Percentiles rank a stretch among this genome's conserved stretches.
phyloP scores from a whole-genome alignment of 1,140 invertebrate species.

The Procambarus clarkii region DNA sequence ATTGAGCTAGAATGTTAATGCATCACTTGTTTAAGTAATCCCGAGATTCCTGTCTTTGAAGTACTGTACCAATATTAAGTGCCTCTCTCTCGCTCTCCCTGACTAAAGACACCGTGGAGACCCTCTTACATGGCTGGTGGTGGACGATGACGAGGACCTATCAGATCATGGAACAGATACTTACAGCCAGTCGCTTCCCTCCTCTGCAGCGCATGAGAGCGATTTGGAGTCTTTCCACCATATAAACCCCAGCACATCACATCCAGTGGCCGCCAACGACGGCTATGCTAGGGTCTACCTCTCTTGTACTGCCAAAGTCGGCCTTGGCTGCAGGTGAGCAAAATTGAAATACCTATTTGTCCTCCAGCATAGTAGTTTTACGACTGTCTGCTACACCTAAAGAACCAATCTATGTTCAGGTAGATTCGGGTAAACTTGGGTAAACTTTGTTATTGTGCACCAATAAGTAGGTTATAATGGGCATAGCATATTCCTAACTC shows the following conservation, averaged over 20 bases:
- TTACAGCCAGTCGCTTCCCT: constrained; percentile 73
- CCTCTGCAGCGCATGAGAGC: constrained; percentile 64
- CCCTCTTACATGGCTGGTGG: constrained; percentile 86
- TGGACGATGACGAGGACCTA: constrained; percentile 75
- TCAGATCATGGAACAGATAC: constrained; percentile 56
- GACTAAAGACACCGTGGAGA: constrained; percentile 81
- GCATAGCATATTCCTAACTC: no score
- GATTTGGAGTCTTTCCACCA: background rate
- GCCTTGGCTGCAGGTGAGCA: constrained; percentile 76
- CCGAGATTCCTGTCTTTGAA: no score
- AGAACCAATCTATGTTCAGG: no score
- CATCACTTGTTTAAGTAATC: no score
- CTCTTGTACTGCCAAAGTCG: constrained; percentile 50
- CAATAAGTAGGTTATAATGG: no score
- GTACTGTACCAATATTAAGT: no score
- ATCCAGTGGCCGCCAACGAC: background rate
- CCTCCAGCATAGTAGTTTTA: no score
- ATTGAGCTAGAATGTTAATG: no score
- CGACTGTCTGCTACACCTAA: no score
- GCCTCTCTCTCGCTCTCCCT: constrained; percentile 17
- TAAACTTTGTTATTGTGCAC: no score
- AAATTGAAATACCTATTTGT: no score
- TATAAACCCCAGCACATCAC: background rate
- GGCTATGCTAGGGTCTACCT: constrained; percentile 40
- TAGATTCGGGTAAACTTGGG: no score